Evolutionary conservation across 2,797 vertebrate genomes (phyloP).

Genomic region (Otolemur crassicaudatus): DNA sequence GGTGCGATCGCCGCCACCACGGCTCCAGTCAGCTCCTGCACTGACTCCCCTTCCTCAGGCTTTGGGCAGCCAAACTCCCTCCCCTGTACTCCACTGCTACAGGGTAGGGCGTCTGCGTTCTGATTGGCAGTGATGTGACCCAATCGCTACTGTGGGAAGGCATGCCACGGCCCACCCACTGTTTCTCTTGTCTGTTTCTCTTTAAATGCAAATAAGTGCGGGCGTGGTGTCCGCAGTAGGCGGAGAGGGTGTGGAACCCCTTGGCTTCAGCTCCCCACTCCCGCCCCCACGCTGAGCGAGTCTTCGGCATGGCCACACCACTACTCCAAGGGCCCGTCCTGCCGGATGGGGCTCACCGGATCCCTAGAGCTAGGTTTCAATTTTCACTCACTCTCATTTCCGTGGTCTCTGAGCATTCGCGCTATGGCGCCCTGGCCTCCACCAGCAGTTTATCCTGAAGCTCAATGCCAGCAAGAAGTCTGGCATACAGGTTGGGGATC

Average conservation of each 20-base stretch:
- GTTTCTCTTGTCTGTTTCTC: conserved; percentile 67
- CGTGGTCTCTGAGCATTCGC: neutral
- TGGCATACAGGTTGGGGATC: neutral
- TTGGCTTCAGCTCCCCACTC: neutral
- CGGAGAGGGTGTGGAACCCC: conserved; percentile 2
- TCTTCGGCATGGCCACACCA: neutral
- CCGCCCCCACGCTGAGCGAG: neutral
- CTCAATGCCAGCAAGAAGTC: neutral
- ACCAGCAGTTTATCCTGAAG: conserved; percentile 5
- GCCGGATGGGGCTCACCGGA: neutral
- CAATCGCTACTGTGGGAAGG: conserved; percentile 64
- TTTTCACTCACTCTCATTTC: conserved; percentile 63
- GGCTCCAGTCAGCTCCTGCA: conserved; percentile 49
- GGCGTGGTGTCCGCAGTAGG: conserved; percentile 40
- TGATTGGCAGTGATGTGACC: conserved; percentile 54
- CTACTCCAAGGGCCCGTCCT: neutral
- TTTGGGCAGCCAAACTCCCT: conserved; percentile 51
- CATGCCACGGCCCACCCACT: conserved; percentile 29
- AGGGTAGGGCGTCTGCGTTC: conserved; percentile 50
- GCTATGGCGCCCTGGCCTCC: neutral
- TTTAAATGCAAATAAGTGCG: conserved; percentile 81
- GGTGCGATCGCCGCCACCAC: neutral
- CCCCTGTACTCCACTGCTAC: conserved; percentile 37
- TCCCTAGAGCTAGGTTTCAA: conserved; percentile 66
- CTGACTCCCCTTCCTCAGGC: conserved; percentile 46